Percentiles rank a stretch among this genome's conserved stretches.
Evolutionary conservation across 2,888 invertebrate species (phyloP).

Genomic region (Tipula unca): DNA sequence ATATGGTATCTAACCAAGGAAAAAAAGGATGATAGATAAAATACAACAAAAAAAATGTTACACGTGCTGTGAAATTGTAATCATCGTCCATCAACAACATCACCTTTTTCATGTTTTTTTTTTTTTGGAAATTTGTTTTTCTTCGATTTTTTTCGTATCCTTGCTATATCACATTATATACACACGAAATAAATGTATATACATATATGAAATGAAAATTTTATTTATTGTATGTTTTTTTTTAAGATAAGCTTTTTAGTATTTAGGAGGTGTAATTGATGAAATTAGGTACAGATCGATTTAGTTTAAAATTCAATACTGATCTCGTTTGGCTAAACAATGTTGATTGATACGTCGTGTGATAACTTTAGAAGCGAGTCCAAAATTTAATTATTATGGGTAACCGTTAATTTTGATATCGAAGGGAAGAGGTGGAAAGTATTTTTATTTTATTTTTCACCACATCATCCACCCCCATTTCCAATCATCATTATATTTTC

Average conservation of each 20-base stretch:
- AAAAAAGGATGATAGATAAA: background rate
- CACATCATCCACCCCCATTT: background rate
- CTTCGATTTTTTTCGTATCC: background rate
- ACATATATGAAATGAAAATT: background rate
- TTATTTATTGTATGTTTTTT: background rate
- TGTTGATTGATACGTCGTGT: background rate
- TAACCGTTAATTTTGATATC: background rate
- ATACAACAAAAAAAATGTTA: background rate
- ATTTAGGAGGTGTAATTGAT: background rate
- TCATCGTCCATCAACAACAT: slow-evolving; percentile 8
- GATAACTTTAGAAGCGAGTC: background rate
- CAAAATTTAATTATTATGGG: background rate
- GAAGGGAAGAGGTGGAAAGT: background rate
- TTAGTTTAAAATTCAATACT: background rate
- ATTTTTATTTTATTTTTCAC: background rate
- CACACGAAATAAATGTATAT: background rate
- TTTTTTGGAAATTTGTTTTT: background rate
- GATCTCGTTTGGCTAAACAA: background rate
- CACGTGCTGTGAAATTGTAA: slow-evolving; percentile 4
- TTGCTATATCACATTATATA: background rate
- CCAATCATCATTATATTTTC: background rate
- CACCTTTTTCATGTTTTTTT: background rate
- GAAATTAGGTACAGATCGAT: background rate
- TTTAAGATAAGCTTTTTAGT: background rate
- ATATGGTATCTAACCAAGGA: background rate